These are phyloP conservation scores for Aspidiotus rigidus DNA, from an alignment of 2,888 invertebrate genomes.

Conservation along the genomic window DNA sequence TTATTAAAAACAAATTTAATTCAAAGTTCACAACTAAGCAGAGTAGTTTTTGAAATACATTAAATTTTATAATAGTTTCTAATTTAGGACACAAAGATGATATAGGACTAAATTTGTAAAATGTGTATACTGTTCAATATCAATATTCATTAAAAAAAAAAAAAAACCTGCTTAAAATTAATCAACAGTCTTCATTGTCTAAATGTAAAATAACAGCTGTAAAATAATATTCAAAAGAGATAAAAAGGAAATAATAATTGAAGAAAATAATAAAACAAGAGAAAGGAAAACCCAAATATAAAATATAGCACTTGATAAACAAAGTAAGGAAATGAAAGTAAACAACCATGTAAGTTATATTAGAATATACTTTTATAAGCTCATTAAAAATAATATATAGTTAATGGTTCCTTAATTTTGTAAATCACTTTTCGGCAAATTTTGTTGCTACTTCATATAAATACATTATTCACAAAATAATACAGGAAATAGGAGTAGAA, in stretches of 20 bases:
- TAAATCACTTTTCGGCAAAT: too few relatives aligned
- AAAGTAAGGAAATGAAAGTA: background rate
- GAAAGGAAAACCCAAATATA: background rate
- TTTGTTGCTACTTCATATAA: background rate
- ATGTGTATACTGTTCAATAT: too few relatives aligned
- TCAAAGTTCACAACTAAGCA: too few relatives aligned
- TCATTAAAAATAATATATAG: slow-evolving; percentile 23
- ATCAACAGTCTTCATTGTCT: slow-evolving; percentile 33
- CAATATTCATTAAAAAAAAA: too few relatives aligned
- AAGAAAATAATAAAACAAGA: slow-evolving; percentile 19
- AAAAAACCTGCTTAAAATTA: slow-evolving; percentile 31
- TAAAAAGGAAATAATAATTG: slow-evolving; percentile 13
- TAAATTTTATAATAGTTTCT: too few relatives aligned
- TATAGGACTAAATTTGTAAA: too few relatives aligned
- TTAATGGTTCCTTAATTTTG: slow-evolving; percentile 15
- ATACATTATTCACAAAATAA: too few relatives aligned
- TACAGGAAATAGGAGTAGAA: too few relatives aligned
- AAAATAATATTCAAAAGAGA: slow-evolving; percentile 30
- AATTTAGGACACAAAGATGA: too few relatives aligned
- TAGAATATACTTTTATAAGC: slow-evolving; percentile 6
- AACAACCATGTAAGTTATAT: background rate
- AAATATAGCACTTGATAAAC: too few relatives aligned
- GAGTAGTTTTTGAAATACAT: too few relatives aligned
- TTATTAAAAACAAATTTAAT: too few relatives aligned
- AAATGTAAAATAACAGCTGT: slow-evolving; percentile 32